These are phyloP conservation scores for Carapus acus DNA, from an alignment of 2,797 vertebrate species.

Conservation along the genomic window DNA sequence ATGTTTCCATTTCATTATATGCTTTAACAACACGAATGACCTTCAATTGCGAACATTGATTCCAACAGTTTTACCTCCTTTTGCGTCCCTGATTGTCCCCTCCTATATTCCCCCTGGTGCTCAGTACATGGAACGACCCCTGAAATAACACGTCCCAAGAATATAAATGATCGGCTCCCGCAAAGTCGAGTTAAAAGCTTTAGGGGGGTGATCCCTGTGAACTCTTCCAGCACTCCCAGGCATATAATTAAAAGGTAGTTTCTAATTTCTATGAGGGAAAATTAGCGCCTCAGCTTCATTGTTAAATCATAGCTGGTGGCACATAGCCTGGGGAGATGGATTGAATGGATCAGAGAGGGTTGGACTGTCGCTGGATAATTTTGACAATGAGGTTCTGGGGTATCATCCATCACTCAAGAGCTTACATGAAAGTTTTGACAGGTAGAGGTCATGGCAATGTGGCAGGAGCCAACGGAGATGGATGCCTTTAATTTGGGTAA, in stretches of 20 bases:
- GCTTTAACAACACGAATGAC: conserved; percentile 38
- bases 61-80: conserved; percentile 29
- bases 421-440: conserved; percentile 77
- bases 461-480: conserved; percentile 73
- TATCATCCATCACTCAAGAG: conserved; percentile 75
- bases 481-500: conserved; percentile 82
- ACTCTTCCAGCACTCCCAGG: conserved; percentile 64
- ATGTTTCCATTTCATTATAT: conserved; percentile 16
- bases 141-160: conserved; percentile 54
- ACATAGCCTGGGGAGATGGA: conserved; percentile 70
- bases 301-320: conserved; percentile 67
- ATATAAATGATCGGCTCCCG: conserved; percentile 61
- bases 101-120: conserved; percentile 43
- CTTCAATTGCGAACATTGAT: conserved; percentile 50
- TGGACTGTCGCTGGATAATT: conserved; percentile 74
- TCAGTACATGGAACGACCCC: conserved; percentile 44
- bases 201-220: conserved; percentile 43
- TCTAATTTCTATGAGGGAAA: conserved; percentile 73
- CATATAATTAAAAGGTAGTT: conserved; percentile 75
- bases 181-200: conserved; percentile 66
- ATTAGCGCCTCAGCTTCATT: conserved; percentile 65
- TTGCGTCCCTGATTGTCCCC: conserved; percentile 25
- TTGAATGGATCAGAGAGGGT: conserved; percentile 68
- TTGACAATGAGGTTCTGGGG: conserved; percentile 67
- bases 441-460: conserved; percentile 76